Percentiles rank a stretch among this genome's conserved stretches.
phyloP scores from a whole-genome alignment of 2,888 invertebrate species.

The Gisinianus flammeolus region DNA sequence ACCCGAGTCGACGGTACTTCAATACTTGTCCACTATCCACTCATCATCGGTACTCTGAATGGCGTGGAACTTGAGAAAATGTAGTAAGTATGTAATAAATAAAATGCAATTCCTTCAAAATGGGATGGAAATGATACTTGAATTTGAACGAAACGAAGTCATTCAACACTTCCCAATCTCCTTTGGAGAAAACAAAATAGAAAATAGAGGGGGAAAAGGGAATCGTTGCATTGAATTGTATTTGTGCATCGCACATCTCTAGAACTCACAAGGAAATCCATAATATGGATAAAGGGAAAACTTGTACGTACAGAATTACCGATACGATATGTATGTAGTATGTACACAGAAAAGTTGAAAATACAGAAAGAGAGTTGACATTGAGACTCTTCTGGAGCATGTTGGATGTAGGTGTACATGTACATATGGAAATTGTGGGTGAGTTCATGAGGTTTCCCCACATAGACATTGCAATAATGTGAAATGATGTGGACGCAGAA shows the following conservation, averaged over 20 bases:
- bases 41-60: too few relatives aligned
- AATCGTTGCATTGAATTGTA: background rate
- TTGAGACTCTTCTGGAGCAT: background rate
- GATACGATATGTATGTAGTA: background rate
- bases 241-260: background rate
- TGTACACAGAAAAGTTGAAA: background rate
- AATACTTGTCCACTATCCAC: too few relatives aligned
- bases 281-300: background rate
- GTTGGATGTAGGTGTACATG: background rate
- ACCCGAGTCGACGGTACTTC: too few relatives aligned
- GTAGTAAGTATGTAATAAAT: too few relatives aligned
- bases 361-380: background rate
- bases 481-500: slow-evolving; percentile 22
- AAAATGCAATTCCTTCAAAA: too few relatives aligned
- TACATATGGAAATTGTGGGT: background rate
- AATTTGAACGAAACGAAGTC: too few relatives aligned
- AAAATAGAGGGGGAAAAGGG: too few relatives aligned
- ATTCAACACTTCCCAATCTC: too few relatives aligned
- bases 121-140: too few relatives aligned
- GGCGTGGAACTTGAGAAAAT: too few relatives aligned
- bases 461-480: slow-evolving; percentile 7
- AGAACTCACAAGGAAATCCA: background rate
- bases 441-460: slow-evolving; percentile 8
- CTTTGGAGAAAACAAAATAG: too few relatives aligned
- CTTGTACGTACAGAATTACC: background rate